Evolutionary conservation across 2,113 vertebrate species (phyloP).

Genomic region (Cisticola juncidis): DNA sequence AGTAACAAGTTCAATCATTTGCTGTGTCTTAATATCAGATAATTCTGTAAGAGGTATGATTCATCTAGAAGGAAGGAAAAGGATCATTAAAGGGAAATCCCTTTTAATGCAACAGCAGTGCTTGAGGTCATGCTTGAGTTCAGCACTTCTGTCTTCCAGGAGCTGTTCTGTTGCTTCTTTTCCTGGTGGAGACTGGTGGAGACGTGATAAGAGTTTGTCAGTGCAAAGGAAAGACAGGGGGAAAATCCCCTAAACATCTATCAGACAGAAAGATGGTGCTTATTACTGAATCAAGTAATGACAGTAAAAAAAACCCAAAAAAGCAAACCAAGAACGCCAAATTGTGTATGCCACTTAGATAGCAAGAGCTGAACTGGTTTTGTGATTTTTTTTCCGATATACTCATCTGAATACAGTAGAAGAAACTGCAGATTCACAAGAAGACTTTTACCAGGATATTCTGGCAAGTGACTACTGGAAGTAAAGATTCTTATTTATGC

Average conservation of each 20-base stretch:
- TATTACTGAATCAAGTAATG: neutral
- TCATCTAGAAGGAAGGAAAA: constrained; percentile 54
- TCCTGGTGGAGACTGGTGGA: neutral
- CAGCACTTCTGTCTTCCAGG: constrained; percentile 14
- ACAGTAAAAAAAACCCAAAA: neutral
- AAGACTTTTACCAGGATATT: neutral
- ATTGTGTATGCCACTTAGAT: neutral
- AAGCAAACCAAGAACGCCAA: neutral
- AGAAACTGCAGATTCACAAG: neutral
- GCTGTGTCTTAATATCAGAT: neutral
- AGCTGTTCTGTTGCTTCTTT: neutral
- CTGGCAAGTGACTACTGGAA: neutral
- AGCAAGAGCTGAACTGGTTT: neutral
- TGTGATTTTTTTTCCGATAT: neutral
- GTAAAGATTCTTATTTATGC: neutral
- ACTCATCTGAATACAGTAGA: neutral
- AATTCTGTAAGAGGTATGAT: constrained; percentile 25
- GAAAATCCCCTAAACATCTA: constrained; percentile 9
- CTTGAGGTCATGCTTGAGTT: constrained; percentile 37
- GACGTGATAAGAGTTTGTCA: neutral
- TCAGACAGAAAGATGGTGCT: neutral
- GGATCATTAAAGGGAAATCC: constrained; percentile 57
- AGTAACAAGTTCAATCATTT: neutral
- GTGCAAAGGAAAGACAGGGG: neutral
- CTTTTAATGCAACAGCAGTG: constrained; percentile 34